Base-by-base conservation (phyloP, 2,113 vertebrate genomes). In the Thymallus thymallus region DNA sequence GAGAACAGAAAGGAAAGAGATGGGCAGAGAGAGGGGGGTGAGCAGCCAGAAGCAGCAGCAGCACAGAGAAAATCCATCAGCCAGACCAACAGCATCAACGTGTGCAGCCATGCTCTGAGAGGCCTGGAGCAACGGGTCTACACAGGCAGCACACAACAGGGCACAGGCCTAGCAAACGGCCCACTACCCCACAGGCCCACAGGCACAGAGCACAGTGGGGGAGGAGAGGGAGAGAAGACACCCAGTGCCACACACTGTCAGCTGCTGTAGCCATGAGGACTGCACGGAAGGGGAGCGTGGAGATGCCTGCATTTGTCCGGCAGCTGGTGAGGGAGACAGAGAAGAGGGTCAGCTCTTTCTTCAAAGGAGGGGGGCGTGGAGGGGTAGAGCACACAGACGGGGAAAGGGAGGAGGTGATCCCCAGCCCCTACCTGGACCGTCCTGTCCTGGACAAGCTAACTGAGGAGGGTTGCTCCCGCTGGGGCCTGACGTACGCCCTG, bases 241-340 rank as follows among this genome's bases (percentile, higher is more conserved):
- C 66, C 41, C 66, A 24, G 20, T 22, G 30, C 29, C 30, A 30
- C 30, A 30, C 64, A n/a, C 20, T 32, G 56, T 29, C 9, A 76
- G 18, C 18, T 16, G 48, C 10, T 6, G 30, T 61, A 87, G 76
- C 67, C 81, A 94, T 92, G 90, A 90, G 88, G 69, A 92, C 92
- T 6, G 78, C 91, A 73, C 91, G 88, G 80, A 93, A 92, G 76
- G 90, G 86, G 32, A 88, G 77, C 3, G 91, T 94, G 66, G 93
- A 94, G 84, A 90, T 94, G 92, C 91, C 92, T 6, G 86, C 90
- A 0, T 94, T 94, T 14, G 87, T 94, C 73, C 79, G 93, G 23
- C 92, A 93, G 81, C 86, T 94, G 81, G 92, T 92, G 75, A 92
- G 91, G 69, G 92, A 93, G 82, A 94, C 91, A 0, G 93, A 94